phyloP scores from a whole-genome alignment of 2,113 vertebrate genomes.

The Melanocharis versteri region DNA sequence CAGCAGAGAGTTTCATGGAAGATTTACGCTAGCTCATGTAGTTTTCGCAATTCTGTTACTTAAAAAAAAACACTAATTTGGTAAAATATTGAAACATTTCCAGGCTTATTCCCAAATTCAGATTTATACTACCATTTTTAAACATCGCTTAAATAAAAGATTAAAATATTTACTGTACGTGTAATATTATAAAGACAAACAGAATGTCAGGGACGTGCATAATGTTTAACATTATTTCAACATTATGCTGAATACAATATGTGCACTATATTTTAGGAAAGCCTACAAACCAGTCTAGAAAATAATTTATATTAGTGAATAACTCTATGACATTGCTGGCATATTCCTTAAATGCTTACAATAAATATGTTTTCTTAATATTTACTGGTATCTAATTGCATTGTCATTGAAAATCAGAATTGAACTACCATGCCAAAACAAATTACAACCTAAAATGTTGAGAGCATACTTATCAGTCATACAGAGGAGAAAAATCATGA shows the following conservation, averaged over 20 bases:
- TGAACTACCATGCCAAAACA: neutral
- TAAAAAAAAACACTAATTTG: neutral
- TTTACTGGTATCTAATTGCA: neutral
- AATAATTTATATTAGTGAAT: neutral
- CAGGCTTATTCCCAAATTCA: neutral
- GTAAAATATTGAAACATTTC: neutral
- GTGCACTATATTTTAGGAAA: constrained; percentile 1
- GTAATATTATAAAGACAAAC: neutral
- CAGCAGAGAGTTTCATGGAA: neutral
- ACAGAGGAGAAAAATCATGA: neutral
- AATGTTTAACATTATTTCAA: neutral
- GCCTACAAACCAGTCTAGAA: neutral
- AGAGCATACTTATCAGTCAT: neutral
- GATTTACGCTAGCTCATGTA: neutral
- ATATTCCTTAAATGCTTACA: neutral
- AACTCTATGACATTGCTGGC: neutral
- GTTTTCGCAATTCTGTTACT: neutral
- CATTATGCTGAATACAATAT: constrained; percentile 18
- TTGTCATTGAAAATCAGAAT: neutral
- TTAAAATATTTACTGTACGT: neutral
- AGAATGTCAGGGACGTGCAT: neutral
- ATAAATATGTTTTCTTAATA: neutral
- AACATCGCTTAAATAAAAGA: neutral
- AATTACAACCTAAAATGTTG: neutral
- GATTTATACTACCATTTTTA: neutral